Evolutionary conservation across 2,113 vertebrate genomes (phyloP), one percentile per base, ranked within the genome.

Genomic region (Abramis brama): DNA sequence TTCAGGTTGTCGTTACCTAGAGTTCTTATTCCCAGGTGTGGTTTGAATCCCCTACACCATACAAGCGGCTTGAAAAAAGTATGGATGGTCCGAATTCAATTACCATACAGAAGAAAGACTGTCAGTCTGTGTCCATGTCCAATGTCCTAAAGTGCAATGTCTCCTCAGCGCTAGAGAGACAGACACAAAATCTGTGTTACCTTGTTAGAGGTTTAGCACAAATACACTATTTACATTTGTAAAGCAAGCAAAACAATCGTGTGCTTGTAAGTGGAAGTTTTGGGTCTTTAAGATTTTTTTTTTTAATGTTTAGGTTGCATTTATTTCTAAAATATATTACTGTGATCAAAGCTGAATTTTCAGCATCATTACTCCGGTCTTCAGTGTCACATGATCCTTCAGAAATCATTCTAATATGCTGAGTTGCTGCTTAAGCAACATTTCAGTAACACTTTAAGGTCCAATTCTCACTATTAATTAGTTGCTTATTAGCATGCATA

Each of bases 61-160:
- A 43, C 5, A 27, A 43, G 23, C 0, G 2, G 12, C 43, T n/a
- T n/a, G 2, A 5, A n/a, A 23, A n/a, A 64, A 25, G n/a, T 25
- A 64, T 64, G 60, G 66, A 70, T 19, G 30, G 55, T 57, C 55
- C 55, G 0, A 21, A 57, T 23, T 57, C 55, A 57, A 23, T 57
- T 57, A 57, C 19, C 6, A 57, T 23, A 64, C 59, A 64, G 3
- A 80, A 45, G 59, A 3, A 15, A 45, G 2, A 68, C 5, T 82
- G 62, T 68, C 81, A 83, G 21, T 83, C 47, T 59, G 81, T 83
- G 8, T 73, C 68, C 68, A 83, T 25, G 30, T 27, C 47, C 47
- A 43, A 43, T 43, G 43, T 59, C 68, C 66, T 57, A 71, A 11
- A 70, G 15, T 39, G 19, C 30, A 83, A 25, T 17, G 7, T 59